Base-by-base conservation (phyloP, 2,797 vertebrate genomes). In the Sebastiscus albofasciatus region DNA sequence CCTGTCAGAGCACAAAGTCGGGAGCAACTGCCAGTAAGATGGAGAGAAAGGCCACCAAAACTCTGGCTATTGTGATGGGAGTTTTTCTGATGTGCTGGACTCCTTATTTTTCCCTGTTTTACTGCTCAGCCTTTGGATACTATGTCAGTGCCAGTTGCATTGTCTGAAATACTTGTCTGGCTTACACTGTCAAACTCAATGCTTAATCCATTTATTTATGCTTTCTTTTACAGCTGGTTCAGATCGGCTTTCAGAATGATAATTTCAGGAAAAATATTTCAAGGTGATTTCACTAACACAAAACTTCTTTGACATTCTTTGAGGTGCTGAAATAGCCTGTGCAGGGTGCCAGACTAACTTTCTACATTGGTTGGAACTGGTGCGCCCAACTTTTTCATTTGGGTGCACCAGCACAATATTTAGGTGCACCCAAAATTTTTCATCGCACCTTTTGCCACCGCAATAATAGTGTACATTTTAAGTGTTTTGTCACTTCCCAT, bases 191-290 rank as follows among this genome's bases (percentile, higher is more conserved):
- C 97, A 61, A 98, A 98, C 79, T 97, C 97, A 24, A 93, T 94
- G 33, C 92, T 97, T 42, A 98, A 97, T 71, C 97, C 97, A 14
- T 91, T 97, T 65, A 90, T 98, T 81, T 98, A 98, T 75, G 96
- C 96, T 3, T 97, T 97, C 90, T 97, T 97, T 90, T 97, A 97
- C 81, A 91, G 89, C 9, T 97, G 96, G 96, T 98, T 98, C 89
- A 94, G 95, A 75, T 94, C 75, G 36, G 96, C 89, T 11, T 77
- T 86, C 18, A 86, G 29, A 80, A 83, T 83, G 16, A 89, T 89
- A 0, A 39, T 86, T 6, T 80, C 55, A 13, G 81, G 89, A 14
- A 83, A 72, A 80, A 83, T 90, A 75, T 75, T 77, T 16, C 31
- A 55, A 3, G 75, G 67, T 4, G n/a, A 82, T 65, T 79, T 59